phyloP scores from a whole-genome alignment of 1,140 invertebrate species.

The Meloidogyne floridensis region DNA sequence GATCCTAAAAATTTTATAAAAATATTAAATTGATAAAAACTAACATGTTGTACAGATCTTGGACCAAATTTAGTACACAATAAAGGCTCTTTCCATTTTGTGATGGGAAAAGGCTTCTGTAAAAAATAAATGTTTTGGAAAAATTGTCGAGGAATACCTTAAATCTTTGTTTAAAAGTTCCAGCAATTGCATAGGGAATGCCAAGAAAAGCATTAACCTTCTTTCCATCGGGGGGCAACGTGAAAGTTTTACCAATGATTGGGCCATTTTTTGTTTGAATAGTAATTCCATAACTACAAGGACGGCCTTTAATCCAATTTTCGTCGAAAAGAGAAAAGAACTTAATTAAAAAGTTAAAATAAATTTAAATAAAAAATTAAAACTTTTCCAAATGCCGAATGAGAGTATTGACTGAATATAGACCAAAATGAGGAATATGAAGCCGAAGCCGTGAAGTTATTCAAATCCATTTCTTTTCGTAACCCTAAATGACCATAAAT shows the following conservation, averaged over 20 bases:
- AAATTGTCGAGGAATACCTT: slow-evolving; percentile 39
- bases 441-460: neutral
- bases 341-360: neutral
- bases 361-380: neutral
- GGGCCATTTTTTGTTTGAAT: slow-evolving; percentile 37
- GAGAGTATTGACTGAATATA: neutral
- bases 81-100: slow-evolving; percentile 34
- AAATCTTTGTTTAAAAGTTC: slow-evolving; percentile 49
- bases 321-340: neutral
- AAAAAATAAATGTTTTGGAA: slow-evolving; percentile 21
- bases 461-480: neutral
- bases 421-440: neutral
- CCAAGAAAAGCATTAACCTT: slow-evolving; percentile 57
- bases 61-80: slow-evolving; percentile 46
- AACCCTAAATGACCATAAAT: neutral
- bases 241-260: slow-evolving; percentile 47
- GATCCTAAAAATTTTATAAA: slow-evolving; percentile 17
- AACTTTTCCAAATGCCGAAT: neutral
- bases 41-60: slow-evolving; percentile 34
- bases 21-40: neutral
- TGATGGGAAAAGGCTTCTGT: slow-evolving; percentile 50
- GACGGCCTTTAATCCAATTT: slow-evolving; percentile 21
- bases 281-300: slow-evolving; percentile 23
- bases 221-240: slow-evolving; percentile 31
- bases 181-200: slow-evolving; percentile 55